Evolutionary conservation across 64 coral and sea anemone species (phyloP).

Genomic region (Dendrophyllia cribrosa): DNA sequence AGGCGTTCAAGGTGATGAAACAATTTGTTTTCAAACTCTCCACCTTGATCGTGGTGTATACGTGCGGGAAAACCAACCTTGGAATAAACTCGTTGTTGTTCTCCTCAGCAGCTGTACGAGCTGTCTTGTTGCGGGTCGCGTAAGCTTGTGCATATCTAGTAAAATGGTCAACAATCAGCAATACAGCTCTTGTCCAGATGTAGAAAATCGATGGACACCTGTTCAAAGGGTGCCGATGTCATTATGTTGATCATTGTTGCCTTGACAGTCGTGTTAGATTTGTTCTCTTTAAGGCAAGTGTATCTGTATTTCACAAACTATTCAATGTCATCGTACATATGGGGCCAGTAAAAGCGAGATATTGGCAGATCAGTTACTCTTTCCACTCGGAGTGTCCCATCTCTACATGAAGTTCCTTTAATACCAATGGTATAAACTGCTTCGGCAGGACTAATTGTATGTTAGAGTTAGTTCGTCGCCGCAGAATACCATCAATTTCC

Average conservation of each 20-base stretch:
- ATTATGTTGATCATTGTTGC: constrained; percentile 47
- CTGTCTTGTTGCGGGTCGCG: constrained; percentile 55
- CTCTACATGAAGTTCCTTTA: no score
- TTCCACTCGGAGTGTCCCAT: constrained; percentile 45
- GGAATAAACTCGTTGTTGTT: no score
- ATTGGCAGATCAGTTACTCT: constrained; percentile 31
- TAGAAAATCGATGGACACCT: constrained; percentile 60
- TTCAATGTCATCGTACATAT: no score
- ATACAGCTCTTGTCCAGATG: constrained; percentile 62
- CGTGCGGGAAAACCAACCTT: no score
- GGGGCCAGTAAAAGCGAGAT: no score
- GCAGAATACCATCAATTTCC: neutral
- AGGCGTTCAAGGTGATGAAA: no score
- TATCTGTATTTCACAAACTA: no score
- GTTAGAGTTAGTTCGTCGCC: no score
- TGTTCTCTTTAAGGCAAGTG: constrained; percentile 57
- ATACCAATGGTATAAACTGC: constrained; percentile 11
- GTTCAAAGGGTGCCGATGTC: no score
- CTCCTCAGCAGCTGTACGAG: no score
- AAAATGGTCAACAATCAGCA: constrained; percentile 64
- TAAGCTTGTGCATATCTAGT: constrained; percentile 65
- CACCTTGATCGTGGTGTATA: no score
- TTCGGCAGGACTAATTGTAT: constrained; percentile 57
- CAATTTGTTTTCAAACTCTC: no score
- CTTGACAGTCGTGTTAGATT: constrained; percentile 22